A percentile compares a stretch with the other conserved stretches of the same genome.
These are phyloP conservation scores for Reticulitermes speratus DNA, from an alignment of 1,140 invertebrate species.

Conservation along the genomic window DNA sequence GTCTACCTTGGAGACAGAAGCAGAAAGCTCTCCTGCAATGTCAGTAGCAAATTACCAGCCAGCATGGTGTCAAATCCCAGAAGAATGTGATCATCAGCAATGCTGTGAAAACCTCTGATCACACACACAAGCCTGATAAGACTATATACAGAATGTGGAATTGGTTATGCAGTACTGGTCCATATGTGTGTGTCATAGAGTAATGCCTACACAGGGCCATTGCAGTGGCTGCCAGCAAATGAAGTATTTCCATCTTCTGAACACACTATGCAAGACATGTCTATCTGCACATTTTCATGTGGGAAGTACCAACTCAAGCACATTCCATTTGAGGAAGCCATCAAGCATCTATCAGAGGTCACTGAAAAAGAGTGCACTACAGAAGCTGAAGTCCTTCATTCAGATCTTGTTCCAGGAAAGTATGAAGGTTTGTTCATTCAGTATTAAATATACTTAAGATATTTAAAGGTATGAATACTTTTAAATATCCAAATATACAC, in stretches of 20 bases:
- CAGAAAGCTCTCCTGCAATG: too few species aligned
- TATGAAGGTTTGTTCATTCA: conserved; percentile 22
- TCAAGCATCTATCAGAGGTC: conserved; percentile 8
- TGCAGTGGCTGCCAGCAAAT: background rate
- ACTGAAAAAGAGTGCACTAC: background rate
- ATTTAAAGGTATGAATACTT: background rate
- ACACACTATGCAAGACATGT: background rate
- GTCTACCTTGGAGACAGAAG: too few species aligned
- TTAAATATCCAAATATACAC: background rate
- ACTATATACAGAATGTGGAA: background rate
- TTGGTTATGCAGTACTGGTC: background rate
- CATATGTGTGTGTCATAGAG: background rate
- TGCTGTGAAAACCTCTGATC: too few species aligned
- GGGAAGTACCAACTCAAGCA: background rate
- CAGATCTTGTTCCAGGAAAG: conserved; percentile 24
- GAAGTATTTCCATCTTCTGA: background rate
- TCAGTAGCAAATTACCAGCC: too few species aligned
- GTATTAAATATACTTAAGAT: background rate
- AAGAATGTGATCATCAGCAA: too few species aligned
- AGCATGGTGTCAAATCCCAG: too few species aligned
- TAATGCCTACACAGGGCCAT: background rate
- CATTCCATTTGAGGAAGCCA: background rate
- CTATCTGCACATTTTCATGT: background rate
- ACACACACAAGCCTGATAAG: too few species aligned
- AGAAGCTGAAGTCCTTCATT: conserved; percentile 17